Evolutionary conservation across 2,113 vertebrate species (phyloP).

Genomic region (Myocastor coypus): DNA sequence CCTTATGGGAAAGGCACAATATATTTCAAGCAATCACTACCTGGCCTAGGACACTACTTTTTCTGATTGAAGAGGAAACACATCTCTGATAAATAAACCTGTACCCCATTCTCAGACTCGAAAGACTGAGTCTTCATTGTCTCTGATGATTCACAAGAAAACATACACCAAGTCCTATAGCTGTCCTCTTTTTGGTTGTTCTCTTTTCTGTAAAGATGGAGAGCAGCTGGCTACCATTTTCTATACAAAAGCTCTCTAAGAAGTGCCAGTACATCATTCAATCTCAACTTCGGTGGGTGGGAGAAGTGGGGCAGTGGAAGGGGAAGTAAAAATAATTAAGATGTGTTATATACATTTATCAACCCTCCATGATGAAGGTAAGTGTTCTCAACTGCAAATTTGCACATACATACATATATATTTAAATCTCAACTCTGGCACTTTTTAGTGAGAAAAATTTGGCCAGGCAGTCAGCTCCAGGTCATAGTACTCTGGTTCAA

Average conservation of each 20-base stretch:
- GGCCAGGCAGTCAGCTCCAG: background rate
- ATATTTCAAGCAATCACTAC: slow-evolving; percentile 25
- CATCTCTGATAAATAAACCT: background rate
- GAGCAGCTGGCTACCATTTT: background rate
- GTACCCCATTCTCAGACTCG: background rate
- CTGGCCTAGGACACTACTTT: background rate
- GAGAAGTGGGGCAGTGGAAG: background rate
- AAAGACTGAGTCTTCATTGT: background rate
- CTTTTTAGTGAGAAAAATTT: background rate
- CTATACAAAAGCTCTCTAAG: background rate
- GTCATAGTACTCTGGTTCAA: background rate
- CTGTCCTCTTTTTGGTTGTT: slow-evolving; percentile 8
- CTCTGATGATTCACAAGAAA: background rate
- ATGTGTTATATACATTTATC: background rate
- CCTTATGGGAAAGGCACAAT: background rate
- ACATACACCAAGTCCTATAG: background rate
- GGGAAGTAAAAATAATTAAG: background rate
- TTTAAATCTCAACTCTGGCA: background rate
- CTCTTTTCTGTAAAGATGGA: slow-evolving; percentile 10
- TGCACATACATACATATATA: too few species aligned
- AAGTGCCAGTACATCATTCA: background rate
- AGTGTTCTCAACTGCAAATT: background rate
- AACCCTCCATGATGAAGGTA: background rate
- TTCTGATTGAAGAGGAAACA: slow-evolving; percentile 10
- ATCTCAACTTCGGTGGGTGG: background rate